Evolutionary conservation across 2,113 vertebrate species (phyloP).

Genomic region (zebrafish (Danio rerio)): DNA sequence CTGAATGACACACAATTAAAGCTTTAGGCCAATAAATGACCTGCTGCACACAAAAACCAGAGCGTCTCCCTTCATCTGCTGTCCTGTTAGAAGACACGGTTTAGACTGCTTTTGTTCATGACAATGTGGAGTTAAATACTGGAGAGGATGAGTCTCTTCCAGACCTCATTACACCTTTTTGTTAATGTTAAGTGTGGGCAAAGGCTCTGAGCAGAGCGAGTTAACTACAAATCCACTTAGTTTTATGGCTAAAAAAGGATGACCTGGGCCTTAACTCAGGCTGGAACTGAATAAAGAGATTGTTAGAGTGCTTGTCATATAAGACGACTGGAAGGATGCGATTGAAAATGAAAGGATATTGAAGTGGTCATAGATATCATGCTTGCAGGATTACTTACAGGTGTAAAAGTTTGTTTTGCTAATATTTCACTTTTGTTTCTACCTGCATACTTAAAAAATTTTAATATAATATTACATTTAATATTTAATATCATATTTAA

Average conservation of each 20-base stretch:
- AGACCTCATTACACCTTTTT: conserved; percentile 62
- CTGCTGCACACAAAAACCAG: background rate
- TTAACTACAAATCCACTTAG: background rate
- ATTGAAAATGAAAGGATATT: too few relatives aligned
- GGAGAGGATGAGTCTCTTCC: conserved; percentile 33
- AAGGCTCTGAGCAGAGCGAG: background rate
- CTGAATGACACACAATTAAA: conserved; percentile 64
- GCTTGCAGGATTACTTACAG: too few relatives aligned
- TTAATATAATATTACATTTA: too few relatives aligned
- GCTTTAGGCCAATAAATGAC: conserved; percentile 36
- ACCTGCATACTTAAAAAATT: too few relatives aligned
- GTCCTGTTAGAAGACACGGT: background rate
- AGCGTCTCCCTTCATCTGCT: background rate
- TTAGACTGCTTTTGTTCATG: background rate
- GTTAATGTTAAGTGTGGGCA: conserved; percentile 43
- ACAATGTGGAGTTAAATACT: conserved; percentile 25
- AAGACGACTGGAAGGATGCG: too few relatives aligned
- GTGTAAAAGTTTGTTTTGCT: too few relatives aligned
- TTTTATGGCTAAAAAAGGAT: too few relatives aligned
- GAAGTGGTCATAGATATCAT: too few relatives aligned
- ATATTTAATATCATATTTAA: too few relatives aligned
- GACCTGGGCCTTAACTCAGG: background rate
- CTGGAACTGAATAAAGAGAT: background rate
- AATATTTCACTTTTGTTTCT: too few relatives aligned
- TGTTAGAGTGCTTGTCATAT: background rate